These are phyloP conservation scores for Dendrolimus punctatus DNA, from an alignment of 1,140 invertebrate species.

Conservation along the genomic window DNA sequence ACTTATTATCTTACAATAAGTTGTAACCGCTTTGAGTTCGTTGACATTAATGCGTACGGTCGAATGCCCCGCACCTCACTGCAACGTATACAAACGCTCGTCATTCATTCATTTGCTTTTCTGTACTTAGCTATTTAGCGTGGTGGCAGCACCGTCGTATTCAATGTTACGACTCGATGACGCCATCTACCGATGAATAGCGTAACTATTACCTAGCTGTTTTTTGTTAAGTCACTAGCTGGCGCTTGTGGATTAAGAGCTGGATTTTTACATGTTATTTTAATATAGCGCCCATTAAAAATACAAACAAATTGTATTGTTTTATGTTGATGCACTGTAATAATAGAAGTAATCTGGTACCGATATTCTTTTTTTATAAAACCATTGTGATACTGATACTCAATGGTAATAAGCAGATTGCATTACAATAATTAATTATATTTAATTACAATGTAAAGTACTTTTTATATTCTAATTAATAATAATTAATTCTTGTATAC, in stretches of 20 bases:
- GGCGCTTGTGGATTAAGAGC: constrained; percentile 20
- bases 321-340: no score
- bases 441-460: no score
- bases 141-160: constrained; percentile 19
- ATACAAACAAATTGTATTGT: no score
- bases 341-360: no score
- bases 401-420: no score
- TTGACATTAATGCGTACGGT: constrained; percentile 53
- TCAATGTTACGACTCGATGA: constrained; percentile 2
- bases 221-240: constrained; percentile 31
- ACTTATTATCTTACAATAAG: constrained; percentile 10
- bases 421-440: no score
- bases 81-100: constrained; percentile 27
- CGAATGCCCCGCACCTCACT: constrained; percentile 37
- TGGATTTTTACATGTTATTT: no score
- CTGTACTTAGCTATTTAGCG: constrained; percentile 18
- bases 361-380: no score
- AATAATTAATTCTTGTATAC: no score
- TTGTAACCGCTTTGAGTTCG: constrained; percentile 46
- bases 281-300: no score
- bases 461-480: no score
- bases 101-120: constrained; percentile 49
- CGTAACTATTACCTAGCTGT: constrained; percentile 27
- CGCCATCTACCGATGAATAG: constrained; percentile 58
- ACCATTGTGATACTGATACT: no score